phyloP scores from a whole-genome alignment of 2,113 vertebrate species.

The Campylomormyrus numenius region DNA sequence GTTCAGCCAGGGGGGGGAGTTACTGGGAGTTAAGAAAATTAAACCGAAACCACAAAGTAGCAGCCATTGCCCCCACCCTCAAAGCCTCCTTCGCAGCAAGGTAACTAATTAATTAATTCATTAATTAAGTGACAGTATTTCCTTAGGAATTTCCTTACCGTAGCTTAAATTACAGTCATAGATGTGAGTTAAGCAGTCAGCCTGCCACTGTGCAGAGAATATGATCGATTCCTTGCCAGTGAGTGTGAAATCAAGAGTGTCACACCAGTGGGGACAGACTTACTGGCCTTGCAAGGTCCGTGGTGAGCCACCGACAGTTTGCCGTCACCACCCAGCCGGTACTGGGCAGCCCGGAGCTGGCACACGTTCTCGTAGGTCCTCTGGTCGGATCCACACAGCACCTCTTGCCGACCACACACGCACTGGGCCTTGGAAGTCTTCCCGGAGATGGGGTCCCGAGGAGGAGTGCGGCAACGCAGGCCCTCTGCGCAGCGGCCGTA shows the following conservation, averaged over 20 bases:
- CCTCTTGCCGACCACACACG: constrained; percentile 37
- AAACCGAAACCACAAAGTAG: neutral
- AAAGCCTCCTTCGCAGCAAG: neutral
- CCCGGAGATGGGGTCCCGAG: constrained; percentile 17
- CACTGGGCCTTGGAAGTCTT: constrained; percentile 35
- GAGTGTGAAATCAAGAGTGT: neutral
- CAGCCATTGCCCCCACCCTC: neutral
- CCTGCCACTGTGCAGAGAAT: neutral
- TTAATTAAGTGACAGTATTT: neutral
- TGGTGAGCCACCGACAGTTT: constrained; percentile 33
- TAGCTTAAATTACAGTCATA: neutral
- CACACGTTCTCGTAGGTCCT: constrained; percentile 46
- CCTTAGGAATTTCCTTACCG: neutral
- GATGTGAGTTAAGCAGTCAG: neutral
- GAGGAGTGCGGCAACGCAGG: constrained; percentile 31
- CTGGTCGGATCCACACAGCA: constrained; percentile 42
- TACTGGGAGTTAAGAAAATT: neutral
- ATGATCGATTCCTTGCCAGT: neutral
- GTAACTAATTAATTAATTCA: neutral
- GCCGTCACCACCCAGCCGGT: constrained; percentile 13
- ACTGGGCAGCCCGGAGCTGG: constrained; percentile 34
- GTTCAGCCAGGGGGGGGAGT: neutral
- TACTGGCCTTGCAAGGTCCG: constrained; percentile 47
- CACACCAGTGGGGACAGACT: constrained; percentile 27
- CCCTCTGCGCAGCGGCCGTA: constrained; percentile 43